Percentiles rank a stretch among this genome's conserved stretches.
Conservation (phyloP, 1,140 invertebrate species). For the Sycobia sp. region DNA sequence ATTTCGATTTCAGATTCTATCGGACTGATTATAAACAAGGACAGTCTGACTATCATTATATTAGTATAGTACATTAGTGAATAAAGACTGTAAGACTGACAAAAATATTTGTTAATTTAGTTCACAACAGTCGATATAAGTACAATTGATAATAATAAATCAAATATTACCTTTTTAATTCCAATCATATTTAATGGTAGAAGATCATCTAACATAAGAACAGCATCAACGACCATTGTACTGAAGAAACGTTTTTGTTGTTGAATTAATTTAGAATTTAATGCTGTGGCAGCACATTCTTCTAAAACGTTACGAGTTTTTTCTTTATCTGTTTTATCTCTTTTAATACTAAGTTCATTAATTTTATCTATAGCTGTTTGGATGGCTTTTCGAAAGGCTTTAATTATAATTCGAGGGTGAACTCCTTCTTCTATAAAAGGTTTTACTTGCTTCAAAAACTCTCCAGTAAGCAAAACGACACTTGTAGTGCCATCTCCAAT, state of each 20-base stretch:
- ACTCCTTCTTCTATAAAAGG: slow-evolving; percentile 96
- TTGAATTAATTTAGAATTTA: slow-evolving; percentile 96
- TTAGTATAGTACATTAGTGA: too few species aligned
- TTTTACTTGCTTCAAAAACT: slow-evolving; percentile 95
- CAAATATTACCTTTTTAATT: slow-evolving; percentile 86
- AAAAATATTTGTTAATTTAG: too few species aligned
- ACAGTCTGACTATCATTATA: too few species aligned
- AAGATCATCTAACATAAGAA: slow-evolving; percentile 89
- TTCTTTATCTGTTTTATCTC: slow-evolving; percentile 66
- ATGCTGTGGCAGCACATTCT: slow-evolving; percentile 95
- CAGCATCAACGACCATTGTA: slow-evolving; percentile 97
- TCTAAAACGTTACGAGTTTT: slow-evolving; percentile 80
- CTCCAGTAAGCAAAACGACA: slow-evolving; percentile 93
- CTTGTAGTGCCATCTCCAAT: slow-evolving; percentile 98
- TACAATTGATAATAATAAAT: not conserved
- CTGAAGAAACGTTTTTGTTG: slow-evolving; percentile 96
- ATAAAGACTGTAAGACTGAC: too few species aligned
- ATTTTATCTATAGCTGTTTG: slow-evolving; percentile 84
- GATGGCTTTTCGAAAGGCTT: slow-evolving; percentile 82
- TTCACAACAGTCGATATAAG: too few species aligned
- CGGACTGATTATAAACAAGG: too few species aligned
- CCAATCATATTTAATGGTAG: slow-evolving; percentile 99
- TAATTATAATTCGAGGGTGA: slow-evolving; percentile 91
- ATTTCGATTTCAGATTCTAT: too few species aligned
- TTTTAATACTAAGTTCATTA: slow-evolving; percentile 82